These are phyloP conservation scores for Megaleporinus macrocephalus DNA, from an alignment of 2,113 vertebrate genomes.

Conservation along the genomic window DNA sequence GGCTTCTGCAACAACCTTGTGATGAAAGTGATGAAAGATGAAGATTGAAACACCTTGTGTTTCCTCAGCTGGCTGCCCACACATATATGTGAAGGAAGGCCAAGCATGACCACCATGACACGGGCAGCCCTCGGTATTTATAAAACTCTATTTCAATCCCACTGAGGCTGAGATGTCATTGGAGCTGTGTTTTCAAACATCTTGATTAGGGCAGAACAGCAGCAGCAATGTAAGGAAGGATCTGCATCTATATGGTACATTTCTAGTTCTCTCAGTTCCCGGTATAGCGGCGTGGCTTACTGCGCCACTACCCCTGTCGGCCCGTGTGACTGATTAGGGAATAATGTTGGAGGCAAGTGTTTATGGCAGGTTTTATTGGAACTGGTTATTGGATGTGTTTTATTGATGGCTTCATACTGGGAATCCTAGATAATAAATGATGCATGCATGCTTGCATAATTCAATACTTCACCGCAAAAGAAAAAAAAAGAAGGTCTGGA, in stretches of 20 bases:
- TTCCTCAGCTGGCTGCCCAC: not conserved
- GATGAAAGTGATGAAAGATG: not conserved
- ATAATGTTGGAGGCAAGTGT: slow-evolving; percentile 38
- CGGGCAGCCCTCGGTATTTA: not conserved
- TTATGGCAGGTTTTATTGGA: slow-evolving; percentile 53
- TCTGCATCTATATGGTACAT: not conserved
- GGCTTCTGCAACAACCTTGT: not conserved
- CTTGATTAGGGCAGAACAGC: slow-evolving; percentile 9
- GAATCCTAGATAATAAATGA: slow-evolving; percentile 51
- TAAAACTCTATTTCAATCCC: slow-evolving; percentile 23
- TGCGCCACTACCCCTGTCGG: not conserved
- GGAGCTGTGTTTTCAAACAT: not conserved
- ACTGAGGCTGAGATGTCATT: not conserved
- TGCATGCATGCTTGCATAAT: slow-evolving; percentile 50
- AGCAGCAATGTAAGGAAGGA: not conserved
- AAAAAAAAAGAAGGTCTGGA: slow-evolving; percentile 1
- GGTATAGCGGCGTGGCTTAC: slow-evolving; percentile 2
- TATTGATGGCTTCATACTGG: slow-evolving; percentile 49
- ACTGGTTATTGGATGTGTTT: slow-evolving; percentile 54
- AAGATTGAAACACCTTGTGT: slow-evolving; percentile 7
- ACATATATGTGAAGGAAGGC: not conserved
- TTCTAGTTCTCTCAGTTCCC: not conserved
- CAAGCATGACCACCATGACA: not conserved
- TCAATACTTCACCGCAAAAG: slow-evolving; percentile 36
- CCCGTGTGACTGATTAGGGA: slow-evolving; percentile 43